Conservation (phyloP, 2,888 invertebrate species). For the Stenolophus ochropezus region DNA sequence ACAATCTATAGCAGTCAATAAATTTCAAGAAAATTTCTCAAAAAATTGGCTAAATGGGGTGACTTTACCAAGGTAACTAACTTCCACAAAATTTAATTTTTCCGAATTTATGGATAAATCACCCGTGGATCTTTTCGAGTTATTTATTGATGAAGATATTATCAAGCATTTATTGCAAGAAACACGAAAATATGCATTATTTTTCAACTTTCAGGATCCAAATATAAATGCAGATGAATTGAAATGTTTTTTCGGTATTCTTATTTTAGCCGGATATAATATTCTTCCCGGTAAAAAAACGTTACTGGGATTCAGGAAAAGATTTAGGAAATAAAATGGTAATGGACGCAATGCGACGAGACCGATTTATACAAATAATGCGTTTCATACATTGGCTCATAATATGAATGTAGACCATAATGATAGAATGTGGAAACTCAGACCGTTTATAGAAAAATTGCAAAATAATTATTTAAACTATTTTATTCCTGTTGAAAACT, state of each 20-base stretch:
- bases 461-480: conserved; percentile 54
- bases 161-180: not conserved
- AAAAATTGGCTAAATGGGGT: conserved; percentile 6
- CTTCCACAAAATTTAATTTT: not conserved
- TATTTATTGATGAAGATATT: conserved; percentile 43
- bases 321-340: conserved; percentile 61
- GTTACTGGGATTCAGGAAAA: conserved; percentile 60
- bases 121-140: conserved; percentile 29
- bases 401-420: conserved; percentile 56
- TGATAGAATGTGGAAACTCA: conserved; percentile 65
- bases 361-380: conserved; percentile 61
- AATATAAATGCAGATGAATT: conserved; percentile 43
- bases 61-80: not conserved
- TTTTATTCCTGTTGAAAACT: conserved; percentile 62
- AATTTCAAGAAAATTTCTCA: not conserved
- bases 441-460: conserved; percentile 62
- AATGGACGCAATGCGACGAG: conserved; percentile 61
- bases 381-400: conserved; percentile 61
- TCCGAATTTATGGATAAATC: not conserved
- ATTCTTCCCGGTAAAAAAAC: conserved; percentile 57
- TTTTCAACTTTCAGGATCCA: conserved; percentile 7
- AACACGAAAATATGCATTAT: conserved; percentile 36
- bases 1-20: not conserved
- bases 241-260: conserved; percentile 62
- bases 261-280: conserved; percentile 62